Evolutionary conservation across 92 coral and sea anemone species (phyloP).

Genomic region (Parazoanthus swiftii): DNA sequence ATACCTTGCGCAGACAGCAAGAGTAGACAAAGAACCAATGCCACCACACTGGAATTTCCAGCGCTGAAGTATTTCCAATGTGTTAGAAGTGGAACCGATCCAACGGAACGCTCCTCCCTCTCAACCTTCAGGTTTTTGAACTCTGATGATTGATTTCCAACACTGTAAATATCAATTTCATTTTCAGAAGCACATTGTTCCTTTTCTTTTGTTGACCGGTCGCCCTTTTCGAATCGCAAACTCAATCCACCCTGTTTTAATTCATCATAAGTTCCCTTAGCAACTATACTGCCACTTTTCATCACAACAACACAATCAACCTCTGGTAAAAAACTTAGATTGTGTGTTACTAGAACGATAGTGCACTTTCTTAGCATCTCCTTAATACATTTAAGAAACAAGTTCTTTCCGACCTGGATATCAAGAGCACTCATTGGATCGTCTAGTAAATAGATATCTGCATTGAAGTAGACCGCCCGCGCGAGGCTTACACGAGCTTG

Average conservation of each 20-base stretch:
- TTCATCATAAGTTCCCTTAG: slow-evolving; percentile 9
- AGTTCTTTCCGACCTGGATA: background rate
- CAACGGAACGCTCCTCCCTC: background rate
- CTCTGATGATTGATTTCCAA: background rate
- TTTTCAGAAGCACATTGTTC: background rate
- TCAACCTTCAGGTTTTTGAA: background rate
- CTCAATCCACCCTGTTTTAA: background rate
- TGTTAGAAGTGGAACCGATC: background rate
- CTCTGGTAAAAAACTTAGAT: slow-evolving; percentile 11
- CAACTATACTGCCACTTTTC: background rate
- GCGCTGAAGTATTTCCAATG: slow-evolving; percentile 26
- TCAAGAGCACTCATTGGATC: slow-evolving; percentile 25
- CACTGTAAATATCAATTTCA: background rate
- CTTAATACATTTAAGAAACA: slow-evolving; percentile 2
- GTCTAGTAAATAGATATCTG: slow-evolving; percentile 8
- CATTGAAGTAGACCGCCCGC: slow-evolving; percentile 2
- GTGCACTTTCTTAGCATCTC: background rate
- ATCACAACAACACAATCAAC: slow-evolving; percentile 11
- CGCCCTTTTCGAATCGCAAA: background rate
- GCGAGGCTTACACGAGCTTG: slow-evolving; percentile 28
- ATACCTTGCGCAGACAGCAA: background rate
- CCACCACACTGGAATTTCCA: slow-evolving; percentile 10
- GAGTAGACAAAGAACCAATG: background rate
- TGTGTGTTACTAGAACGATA: slow-evolving; percentile 23
- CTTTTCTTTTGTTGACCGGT: background rate